Evolutionary conservation across 2,888 invertebrate genomes (phyloP), one percentile per base, ranked within the genome.

Genomic region (Eupithecia subfuscata): DNA sequence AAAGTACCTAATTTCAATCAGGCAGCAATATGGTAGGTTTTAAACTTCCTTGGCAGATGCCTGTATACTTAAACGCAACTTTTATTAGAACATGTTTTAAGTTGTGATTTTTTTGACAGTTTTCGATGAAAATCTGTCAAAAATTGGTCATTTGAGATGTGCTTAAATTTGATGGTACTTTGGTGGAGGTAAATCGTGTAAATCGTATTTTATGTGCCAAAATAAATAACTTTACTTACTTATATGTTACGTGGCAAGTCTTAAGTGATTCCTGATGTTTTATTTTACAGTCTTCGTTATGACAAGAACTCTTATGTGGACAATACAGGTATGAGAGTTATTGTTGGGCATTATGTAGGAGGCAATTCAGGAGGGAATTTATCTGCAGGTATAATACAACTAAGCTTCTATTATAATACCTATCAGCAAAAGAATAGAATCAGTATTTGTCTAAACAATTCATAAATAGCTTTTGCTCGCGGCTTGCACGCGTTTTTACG

Each of bases 301-400:
- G 95, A 96, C 85, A 96, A 97, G 87, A 95, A 96, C 82, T 97
- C 97, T 81, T 97, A 97, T 89, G 95, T 97, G 37, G 97, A 97
- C 89, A 95, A 95, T 74, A 95, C 95, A 87, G 97, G 97, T n/a
- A 96, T 98, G 90, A 96, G 96, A 87, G 97, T 98, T 9, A 96
- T 98, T 71, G 97, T 98, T 37, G 98, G 98, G 1, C 98, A 98
- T 91, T 98, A 98, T 90, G 96, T 98, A 84, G 98, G 98, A 69
- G 97, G 97, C 80, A 96, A 96, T 71, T 96, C 97, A 77, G 97
- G 97, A 86, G 96, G 96, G 43, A 98, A 98, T 88, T 95, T 98
- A 81, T 97, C 98, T 76, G 95, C 96, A 93, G 97, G 97, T 97
- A 92, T 68, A 48, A 5, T 68, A 40, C n/a, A 69, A 3, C 37